These are phyloP conservation scores for Synodontis membranacea DNA, from an alignment of 2,113 vertebrate species.

Conservation along the genomic window DNA sequence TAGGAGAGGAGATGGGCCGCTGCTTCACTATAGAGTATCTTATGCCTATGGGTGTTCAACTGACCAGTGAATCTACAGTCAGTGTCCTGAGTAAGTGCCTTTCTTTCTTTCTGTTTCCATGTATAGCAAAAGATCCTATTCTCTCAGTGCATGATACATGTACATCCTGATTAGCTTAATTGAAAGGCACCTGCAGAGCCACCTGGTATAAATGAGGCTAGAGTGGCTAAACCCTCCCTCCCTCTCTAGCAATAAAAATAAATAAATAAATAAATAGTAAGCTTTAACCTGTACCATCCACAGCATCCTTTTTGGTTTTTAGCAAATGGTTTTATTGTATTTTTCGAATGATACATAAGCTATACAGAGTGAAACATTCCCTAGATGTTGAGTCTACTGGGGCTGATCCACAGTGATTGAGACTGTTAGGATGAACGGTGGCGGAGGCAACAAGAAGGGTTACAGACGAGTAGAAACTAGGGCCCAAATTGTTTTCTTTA, in stretches of 20 bases:
- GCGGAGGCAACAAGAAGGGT: too few species aligned
- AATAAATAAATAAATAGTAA: background rate
- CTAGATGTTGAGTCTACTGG: background rate
- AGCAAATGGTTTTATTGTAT: background rate
- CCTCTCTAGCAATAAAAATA: background rate
- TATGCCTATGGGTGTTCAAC: constrained; percentile 90
- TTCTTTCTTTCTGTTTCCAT: background rate
- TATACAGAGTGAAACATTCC: background rate
- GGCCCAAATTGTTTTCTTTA: too few species aligned
- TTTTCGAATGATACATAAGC: background rate
- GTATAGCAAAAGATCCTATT: background rate
- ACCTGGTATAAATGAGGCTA: background rate
- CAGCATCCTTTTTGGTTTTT: background rate
- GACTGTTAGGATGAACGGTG: too few species aligned
- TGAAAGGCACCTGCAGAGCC: background rate
- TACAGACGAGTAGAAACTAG: too few species aligned
- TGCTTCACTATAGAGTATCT: constrained; percentile 95
- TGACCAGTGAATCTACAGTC: constrained; percentile 90
- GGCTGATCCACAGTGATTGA: too few species aligned
- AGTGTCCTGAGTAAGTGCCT: constrained; percentile 87
- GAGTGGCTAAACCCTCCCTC: background rate
- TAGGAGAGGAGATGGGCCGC: constrained; percentile 87
- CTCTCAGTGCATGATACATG: background rate
- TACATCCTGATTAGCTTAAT: background rate
- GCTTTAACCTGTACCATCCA: background rate